Evolutionary conservation across 2,113 vertebrate species (phyloP).

Genomic region (Coturnix japonica): DNA sequence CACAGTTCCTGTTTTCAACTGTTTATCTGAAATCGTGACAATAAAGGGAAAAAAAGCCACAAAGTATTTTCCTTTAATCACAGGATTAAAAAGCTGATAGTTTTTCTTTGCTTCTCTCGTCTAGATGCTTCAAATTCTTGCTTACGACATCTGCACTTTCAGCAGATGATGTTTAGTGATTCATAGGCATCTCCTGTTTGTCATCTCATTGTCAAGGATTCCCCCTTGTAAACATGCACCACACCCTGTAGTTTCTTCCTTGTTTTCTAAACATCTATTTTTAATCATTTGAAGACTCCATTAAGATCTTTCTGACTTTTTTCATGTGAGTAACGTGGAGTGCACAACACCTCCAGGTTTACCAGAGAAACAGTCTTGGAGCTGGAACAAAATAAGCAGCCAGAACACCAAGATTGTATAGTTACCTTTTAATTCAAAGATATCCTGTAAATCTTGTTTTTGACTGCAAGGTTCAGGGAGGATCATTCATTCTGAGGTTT

Average conservation of each 20-base stretch:
- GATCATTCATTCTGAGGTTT: background rate
- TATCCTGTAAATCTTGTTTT: background rate
- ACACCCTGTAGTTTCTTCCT: background rate
- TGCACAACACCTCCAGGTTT: background rate
- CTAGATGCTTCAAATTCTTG: background rate
- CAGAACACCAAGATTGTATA: background rate
- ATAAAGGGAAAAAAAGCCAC: background rate
- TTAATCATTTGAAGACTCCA: background rate
- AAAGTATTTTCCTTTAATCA: background rate
- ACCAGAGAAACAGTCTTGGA: background rate
- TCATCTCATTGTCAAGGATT: background rate
- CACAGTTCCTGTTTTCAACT: background rate
- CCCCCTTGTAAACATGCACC: background rate
- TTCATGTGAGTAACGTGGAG: background rate
- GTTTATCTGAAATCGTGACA: background rate
- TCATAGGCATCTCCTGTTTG: background rate
- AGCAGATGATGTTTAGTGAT: background rate
- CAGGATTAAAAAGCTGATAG: background rate
- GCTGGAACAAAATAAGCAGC: background rate
- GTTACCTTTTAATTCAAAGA: background rate
- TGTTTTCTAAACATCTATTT: background rate
- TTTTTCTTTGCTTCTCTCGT: conserved; percentile 10
- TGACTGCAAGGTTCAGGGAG: background rate
- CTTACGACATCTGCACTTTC: background rate
- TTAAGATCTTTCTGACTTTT: background rate